Base-by-base conservation (phyloP, 2,113 vertebrate genomes). In the Gymnarchus niloticus region DNA sequence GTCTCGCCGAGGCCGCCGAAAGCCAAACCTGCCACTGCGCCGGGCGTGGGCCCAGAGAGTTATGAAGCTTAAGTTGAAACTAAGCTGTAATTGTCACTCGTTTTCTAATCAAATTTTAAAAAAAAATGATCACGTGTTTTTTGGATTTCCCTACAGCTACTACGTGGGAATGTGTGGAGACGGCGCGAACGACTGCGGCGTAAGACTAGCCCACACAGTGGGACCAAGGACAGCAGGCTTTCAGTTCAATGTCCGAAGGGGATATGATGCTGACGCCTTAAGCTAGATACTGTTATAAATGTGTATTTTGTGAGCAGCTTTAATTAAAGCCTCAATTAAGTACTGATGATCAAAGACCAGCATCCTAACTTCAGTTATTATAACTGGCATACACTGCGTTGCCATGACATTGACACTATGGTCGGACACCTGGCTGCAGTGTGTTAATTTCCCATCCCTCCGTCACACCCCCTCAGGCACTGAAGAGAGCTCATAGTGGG, bases 131-230 rank as follows among this genome's bases (percentile, higher is more conserved):
- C 33, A 10, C 51, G 14, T 33, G 33, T 17, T 73, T 33, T 73
- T 33, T 41, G 65, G 4, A 9, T 23, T 91, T 93, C 1, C 92
- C 90, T 86, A 2, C 90, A 99, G 98, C 91, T 99, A 99, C 91
- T 98, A 95, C 88, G 98, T 99, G 84, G 98, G 97, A 59, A 99
- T 99, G 98, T 99, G 98, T 83, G 98, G 98, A 87, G 98, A 99
- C 56, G 98, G 98, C 77, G 98, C 97, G 25, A 99, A 99, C 61
- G 98, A 99, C 89, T 99, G 98, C 91, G 98, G 98, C 23, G 98
- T 99, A 95, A 94, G 97, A 96, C 87, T 52, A 12, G 0, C 44
- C 7, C 3, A 23, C 37, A 23, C 44, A 1, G 23, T 21, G n/a
- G n/a, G n/a, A n/a, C 7, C 41, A 9, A 1, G 23, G 19, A 5